A percentile compares a stretch with the other conserved stretches of the same genome.
Conservation (phyloP, 2,113 vertebrate genomes). For the Scartelaos histophorus region DNA sequence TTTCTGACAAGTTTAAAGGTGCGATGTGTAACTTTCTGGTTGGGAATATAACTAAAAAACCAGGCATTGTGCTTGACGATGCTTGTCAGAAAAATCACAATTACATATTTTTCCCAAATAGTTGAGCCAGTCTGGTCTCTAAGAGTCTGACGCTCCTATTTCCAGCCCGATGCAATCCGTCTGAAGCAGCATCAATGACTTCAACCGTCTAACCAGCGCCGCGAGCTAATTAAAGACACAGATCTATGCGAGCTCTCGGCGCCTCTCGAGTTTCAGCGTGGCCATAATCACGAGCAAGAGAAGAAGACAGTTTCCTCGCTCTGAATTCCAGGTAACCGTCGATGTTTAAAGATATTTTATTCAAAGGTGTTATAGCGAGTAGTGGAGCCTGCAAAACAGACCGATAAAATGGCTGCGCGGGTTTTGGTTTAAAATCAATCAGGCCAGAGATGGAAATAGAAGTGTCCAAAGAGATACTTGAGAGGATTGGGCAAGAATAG, state of each 20-base stretch:
- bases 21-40: too few species aligned
- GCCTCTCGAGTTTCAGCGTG: slow-evolving; percentile 31
- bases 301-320: not conserved
- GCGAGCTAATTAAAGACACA: slow-evolving; percentile 51
- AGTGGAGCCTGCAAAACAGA: not conserved
- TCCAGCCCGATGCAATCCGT: slow-evolving; percentile 38
- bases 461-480: not conserved
- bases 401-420: too few species aligned
- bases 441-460: not conserved
- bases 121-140: slow-evolving; percentile 8
- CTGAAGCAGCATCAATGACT: slow-evolving; percentile 45
- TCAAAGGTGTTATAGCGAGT: not conserved
- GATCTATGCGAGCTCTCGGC: not conserved
- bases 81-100: too few species aligned
- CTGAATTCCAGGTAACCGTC: not conserved
- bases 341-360: not conserved
- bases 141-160: slow-evolving; percentile 47
- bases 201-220: slow-evolving; percentile 24
- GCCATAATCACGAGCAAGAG: slow-evolving; percentile 7
- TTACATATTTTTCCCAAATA: too few species aligned
- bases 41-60: too few species aligned
- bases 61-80: too few species aligned
- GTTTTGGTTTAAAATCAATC: slow-evolving; percentile 12
- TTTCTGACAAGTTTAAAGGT: too few species aligned
- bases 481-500: slow-evolving; percentile 6